A percentile compares a stretch with the other conserved stretches of the same genome.
Conservation (phyloP, 2,888 invertebrate species). For the Helicoverpa assulta region DNA sequence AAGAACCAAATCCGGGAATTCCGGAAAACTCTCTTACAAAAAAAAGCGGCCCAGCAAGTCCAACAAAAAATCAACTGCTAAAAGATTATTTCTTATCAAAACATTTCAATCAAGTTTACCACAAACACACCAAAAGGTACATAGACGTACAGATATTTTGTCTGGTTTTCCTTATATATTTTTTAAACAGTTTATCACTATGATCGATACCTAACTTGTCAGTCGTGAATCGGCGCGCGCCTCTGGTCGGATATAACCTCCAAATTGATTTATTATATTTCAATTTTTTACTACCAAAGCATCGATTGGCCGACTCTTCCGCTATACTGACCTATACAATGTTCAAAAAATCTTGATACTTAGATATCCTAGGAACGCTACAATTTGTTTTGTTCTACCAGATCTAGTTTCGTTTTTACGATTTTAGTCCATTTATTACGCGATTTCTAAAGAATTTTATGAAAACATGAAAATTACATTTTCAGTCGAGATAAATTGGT, state of each 20-base stretch:
- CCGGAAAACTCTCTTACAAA: too few species aligned
- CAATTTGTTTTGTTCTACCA: too few species aligned
- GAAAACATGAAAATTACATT: too few species aligned
- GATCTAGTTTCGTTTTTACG: too few species aligned
- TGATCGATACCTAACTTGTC: conserved; percentile 64
- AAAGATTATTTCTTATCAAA: background rate
- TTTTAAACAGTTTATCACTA: conserved; percentile 39
- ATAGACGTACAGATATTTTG: too few species aligned
- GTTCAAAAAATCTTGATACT: conserved; percentile 25
- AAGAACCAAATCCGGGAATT: too few species aligned
- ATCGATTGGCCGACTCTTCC: conserved; percentile 69
- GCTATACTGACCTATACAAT: conserved; percentile 62
- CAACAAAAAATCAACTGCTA: background rate
- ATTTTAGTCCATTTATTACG: too few species aligned
- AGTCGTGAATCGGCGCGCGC: conserved; percentile 72
- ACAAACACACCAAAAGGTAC: background rate
- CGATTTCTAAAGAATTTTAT: too few species aligned
- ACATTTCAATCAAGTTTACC: background rate
- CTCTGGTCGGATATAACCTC: conserved; percentile 76
- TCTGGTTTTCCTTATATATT: background rate
- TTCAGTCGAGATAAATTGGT: too few species aligned
- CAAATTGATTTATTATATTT: conserved; percentile 81
- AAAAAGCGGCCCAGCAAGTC: too few species aligned
- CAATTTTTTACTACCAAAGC: conserved; percentile 76
- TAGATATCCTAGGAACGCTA: background rate